These are phyloP conservation scores for Circaetus gallicus DNA, from an alignment of 2,113 vertebrate species.

Conservation along the genomic window DNA sequence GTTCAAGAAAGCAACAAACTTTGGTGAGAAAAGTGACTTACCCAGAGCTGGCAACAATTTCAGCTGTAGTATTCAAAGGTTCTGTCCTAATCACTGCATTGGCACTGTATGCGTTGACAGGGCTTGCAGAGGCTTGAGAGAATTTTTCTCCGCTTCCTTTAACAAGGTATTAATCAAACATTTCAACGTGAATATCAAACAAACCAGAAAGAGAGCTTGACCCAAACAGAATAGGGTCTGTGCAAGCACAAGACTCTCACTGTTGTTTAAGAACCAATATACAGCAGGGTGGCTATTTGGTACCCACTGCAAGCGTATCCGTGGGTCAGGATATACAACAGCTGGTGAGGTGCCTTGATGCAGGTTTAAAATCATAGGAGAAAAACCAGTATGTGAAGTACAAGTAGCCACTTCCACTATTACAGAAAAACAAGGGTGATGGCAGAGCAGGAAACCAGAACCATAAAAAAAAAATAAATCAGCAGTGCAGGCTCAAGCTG, in stretches of 20 bases:
- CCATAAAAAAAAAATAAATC: neutral
- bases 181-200: neutral
- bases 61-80: neutral
- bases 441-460: neutral
- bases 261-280: neutral
- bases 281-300: neutral
- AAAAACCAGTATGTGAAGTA: neutral
- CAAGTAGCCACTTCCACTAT: neutral
- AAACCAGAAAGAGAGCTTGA: neutral
- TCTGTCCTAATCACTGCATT: neutral
- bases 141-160: neutral
- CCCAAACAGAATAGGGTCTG: neutral
- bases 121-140: neutral
- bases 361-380: neutral
- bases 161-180: neutral
- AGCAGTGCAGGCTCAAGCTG: neutral
- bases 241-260: neutral
- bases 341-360: neutral
- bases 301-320: neutral
- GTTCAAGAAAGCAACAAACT: neutral
- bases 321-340: neutral
- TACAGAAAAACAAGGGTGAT: neutral
- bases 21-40: neutral
- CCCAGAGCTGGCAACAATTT: neutral
- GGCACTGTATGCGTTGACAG: neutral